A percentile compares a stretch with the other conserved stretches of the same genome.
Evolutionary conservation across 2,113 vertebrate species (phyloP).

Genomic region (Ovis aries): DNA sequence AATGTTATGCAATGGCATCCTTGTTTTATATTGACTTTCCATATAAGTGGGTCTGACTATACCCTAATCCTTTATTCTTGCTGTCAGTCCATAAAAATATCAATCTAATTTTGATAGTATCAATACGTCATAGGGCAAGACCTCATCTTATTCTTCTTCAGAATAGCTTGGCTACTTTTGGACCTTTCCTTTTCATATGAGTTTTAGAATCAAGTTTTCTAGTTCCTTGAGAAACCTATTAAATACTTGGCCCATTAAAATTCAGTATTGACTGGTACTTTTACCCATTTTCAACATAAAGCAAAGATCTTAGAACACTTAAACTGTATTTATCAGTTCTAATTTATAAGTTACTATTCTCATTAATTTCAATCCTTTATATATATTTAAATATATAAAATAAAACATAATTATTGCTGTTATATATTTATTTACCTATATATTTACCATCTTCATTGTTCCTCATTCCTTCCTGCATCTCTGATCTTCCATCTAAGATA

Average conservation of each 20-base stretch:
- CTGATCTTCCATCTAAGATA: background rate
- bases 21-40: background rate
- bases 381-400: constrained; percentile 2
- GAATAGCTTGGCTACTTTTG: background rate
- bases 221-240: background rate
- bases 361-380: background rate
- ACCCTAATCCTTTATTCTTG: background rate
- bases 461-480: background rate
- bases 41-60: background rate
- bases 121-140: background rate
- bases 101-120: background rate
- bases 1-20: background rate
- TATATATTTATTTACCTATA: background rate
- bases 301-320: background rate
- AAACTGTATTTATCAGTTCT: background rate
- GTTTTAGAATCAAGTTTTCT: background rate
- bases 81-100: background rate
- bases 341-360: background rate
- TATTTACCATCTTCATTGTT: background rate
- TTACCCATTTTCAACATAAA: background rate
- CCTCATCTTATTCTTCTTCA: background rate
- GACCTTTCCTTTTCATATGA: background rate
- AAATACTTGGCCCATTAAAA: background rate
- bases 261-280: background rate
- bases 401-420: background rate